Percentiles rank a stretch among this genome's conserved stretches.
Conservation (phyloP, 2,113 vertebrate species). For the Vulpes vulpes region DNA sequence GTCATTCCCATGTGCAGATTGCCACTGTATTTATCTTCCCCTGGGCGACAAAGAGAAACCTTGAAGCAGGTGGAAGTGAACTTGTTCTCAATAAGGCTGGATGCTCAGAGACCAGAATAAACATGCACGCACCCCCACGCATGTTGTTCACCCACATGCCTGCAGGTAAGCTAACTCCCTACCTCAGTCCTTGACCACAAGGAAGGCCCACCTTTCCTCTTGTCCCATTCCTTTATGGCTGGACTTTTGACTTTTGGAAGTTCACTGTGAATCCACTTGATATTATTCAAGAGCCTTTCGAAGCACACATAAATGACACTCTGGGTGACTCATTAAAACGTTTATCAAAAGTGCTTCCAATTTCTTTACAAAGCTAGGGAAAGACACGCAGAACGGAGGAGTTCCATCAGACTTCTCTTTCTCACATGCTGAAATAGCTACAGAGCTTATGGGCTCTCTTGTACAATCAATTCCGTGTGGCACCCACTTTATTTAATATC, state of each 20-base stretch:
- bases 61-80: background rate
- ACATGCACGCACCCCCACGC: background rate
- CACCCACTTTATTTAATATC: background rate
- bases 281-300: background rate
- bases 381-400: background rate
- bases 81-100: background rate
- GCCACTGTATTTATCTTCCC: background rate
- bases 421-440: background rate
- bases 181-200: background rate
- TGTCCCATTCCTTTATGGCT: fast-evolving
- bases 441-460: background rate
- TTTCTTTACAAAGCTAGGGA: conserved; percentile 13
- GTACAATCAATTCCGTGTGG: background rate
- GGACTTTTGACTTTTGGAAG: background rate
- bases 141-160: fast-evolving
- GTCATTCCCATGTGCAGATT: background rate
- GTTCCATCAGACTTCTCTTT: background rate
- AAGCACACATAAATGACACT: background rate
- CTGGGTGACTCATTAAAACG: background rate
- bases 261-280: background rate
- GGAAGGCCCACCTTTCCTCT: background rate
- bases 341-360: background rate
- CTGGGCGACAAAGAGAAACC: background rate
- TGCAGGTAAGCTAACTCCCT: fast-evolving
- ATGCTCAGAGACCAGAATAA: background rate